Evolutionary conservation across 2,797 vertebrate genomes (phyloP).

Genomic region (Pterois miles): DNA sequence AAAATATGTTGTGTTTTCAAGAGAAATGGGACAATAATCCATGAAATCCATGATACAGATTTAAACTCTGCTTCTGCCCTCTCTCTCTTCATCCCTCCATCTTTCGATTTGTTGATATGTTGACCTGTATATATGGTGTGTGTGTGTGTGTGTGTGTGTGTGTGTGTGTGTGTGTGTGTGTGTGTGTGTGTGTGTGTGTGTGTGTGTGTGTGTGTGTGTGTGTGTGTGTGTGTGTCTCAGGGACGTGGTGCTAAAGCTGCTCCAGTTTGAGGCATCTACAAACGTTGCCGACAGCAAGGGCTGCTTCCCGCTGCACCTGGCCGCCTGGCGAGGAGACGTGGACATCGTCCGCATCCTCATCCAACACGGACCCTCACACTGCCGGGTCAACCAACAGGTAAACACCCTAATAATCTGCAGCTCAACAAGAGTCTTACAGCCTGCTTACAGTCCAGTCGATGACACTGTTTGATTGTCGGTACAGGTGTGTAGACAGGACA

Average conservation of each 20-base stretch:
- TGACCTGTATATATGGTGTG: background rate
- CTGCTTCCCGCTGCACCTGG: constrained; percentile 96
- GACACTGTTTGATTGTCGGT: too few relatives aligned
- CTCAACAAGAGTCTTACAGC: too few relatives aligned
- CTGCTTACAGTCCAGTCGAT: too few relatives aligned
- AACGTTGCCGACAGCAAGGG: constrained; percentile 95
- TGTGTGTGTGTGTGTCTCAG: constrained; percentile 63
- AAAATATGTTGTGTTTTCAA: background rate
- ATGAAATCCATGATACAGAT: constrained; percentile 16
- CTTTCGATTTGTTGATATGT: constrained; percentile 13
- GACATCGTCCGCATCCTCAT: constrained; percentile 97
- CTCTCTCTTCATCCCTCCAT: background rate
- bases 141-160: background rate
- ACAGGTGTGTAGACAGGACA: too few relatives aligned
- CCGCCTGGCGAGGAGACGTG: constrained; percentile 95
- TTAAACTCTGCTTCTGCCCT: background rate
- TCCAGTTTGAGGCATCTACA: constrained; percentile 94
- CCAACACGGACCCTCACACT: constrained; percentile 92
- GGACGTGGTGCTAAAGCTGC: constrained; percentile 95
- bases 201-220: background rate
- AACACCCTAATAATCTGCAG: background rate
- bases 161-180: background rate
- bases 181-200: background rate
- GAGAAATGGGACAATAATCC: background rate
- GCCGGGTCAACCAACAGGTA: constrained; percentile 97